These are phyloP conservation scores for Thecophora atra DNA, from an alignment of 2,888 invertebrate genomes.

Conservation along the genomic window DNA sequence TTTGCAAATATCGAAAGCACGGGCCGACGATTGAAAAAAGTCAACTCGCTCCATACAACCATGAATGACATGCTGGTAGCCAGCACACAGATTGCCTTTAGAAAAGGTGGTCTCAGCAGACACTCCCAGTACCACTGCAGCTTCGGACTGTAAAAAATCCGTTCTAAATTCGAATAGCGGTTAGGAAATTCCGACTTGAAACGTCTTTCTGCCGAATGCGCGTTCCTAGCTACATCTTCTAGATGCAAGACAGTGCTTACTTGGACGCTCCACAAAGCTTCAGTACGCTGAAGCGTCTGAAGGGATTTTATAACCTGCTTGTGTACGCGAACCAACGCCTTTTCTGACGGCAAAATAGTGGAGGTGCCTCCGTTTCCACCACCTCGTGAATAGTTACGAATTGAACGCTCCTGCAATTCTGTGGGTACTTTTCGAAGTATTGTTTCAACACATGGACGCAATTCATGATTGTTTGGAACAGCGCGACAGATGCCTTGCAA, in stretches of 20 bases:
- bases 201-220: slow-evolving; percentile 69
- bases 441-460: slow-evolving; percentile 84
- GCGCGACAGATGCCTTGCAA: slow-evolving; percentile 83
- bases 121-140: slow-evolving; percentile 98
- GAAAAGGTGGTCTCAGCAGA: slow-evolving; percentile 77
- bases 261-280: slow-evolving; percentile 92
- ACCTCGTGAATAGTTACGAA: slow-evolving; percentile 69
- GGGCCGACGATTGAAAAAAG: slow-evolving; percentile 93
- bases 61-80: slow-evolving; percentile 83
- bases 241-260: slow-evolving; percentile 81
- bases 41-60: slow-evolving; percentile 99
- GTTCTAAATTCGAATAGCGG: slow-evolving; percentile 70
- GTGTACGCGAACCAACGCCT: slow-evolving; percentile 88
- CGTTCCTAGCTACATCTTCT: slow-evolving; percentile 88
- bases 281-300: slow-evolving; percentile 91
- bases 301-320: slow-evolving; percentile 91
- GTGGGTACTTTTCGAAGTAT: slow-evolving; percentile 88
- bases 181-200: slow-evolving; percentile 78
- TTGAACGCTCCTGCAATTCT: slow-evolving; percentile 79
- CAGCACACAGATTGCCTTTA: slow-evolving; percentile 77
- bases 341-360: slow-evolving; percentile 78
- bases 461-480: slow-evolving; percentile 78
- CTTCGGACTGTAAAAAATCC: slow-evolving; percentile 74
- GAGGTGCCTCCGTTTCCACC: slow-evolving; percentile 69
- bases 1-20: slow-evolving; percentile 97